Conservation (phyloP, 64 coral and sea anemone species). For the Platygyra sinensis region DNA sequence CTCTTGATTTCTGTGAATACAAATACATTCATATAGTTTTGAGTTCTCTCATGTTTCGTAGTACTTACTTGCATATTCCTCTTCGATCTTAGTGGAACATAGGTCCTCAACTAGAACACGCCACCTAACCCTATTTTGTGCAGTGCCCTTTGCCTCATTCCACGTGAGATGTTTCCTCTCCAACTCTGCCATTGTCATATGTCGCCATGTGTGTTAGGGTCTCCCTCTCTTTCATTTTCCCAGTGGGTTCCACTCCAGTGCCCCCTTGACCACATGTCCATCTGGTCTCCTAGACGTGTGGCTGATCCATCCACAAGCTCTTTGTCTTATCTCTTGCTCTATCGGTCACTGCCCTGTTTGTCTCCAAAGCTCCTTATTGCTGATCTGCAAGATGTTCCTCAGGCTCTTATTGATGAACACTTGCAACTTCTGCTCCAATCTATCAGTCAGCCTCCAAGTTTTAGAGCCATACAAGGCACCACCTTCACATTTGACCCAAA, state of each 20-base stretch:
- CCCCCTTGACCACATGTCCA: not conserved
- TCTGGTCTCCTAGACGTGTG: slow-evolving; percentile 8
- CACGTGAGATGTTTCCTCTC: slow-evolving; percentile 17
- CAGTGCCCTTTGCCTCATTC: not conserved
- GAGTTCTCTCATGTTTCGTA: no score
- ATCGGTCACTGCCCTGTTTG: slow-evolving; percentile 24
- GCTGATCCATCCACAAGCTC: slow-evolving; percentile 32
- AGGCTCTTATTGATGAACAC: slow-evolving; percentile 51
- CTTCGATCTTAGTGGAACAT: not conserved
- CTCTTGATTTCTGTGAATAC: no score
- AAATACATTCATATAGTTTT: no score
- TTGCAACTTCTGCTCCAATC: slow-evolving; percentile 23
- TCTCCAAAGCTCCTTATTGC: slow-evolving; percentile 47
- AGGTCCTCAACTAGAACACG: not conserved
- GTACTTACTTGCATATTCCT: no score
- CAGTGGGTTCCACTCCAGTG: slow-evolving; percentile 10
- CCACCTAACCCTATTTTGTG: slow-evolving; percentile 2
- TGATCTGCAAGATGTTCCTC: slow-evolving; percentile 35
- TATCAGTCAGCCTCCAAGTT: slow-evolving; percentile 53
- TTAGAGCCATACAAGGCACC: slow-evolving; percentile 23
- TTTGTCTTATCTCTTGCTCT: slow-evolving; percentile 13
- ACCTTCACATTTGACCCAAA: slow-evolving; percentile 48
- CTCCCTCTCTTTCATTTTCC: slow-evolving; percentile 9
- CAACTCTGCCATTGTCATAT: slow-evolving; percentile 2
- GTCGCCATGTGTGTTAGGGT: not conserved